These are phyloP conservation scores for Dipodomys ordii DNA, from an alignment of 2,113 vertebrate genomes.

Conservation along the genomic window DNA sequence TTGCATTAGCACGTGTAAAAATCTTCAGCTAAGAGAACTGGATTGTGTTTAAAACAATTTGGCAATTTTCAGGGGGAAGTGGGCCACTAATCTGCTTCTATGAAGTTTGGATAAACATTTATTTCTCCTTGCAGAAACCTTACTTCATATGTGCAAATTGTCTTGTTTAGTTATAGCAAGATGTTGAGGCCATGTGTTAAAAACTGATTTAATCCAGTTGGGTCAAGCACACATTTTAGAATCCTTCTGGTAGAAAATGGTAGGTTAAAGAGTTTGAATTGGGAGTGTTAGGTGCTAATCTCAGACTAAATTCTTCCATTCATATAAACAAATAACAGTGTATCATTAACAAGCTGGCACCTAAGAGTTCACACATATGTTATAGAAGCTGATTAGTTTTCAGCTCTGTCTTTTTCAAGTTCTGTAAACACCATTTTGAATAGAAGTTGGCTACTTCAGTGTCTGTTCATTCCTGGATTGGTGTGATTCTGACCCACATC, in stretches of 20 bases:
- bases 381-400: neutral
- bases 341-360: neutral
- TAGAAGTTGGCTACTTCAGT: neutral
- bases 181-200: conserved; percentile 16
- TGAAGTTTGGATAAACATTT: conserved; percentile 61
- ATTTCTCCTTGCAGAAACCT: conserved; percentile 50
- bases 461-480: neutral
- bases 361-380: neutral
- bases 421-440: neutral
- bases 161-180: conserved; percentile 34
- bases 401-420: conserved; percentile 11
- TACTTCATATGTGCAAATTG: conserved; percentile 31
- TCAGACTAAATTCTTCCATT: neutral
- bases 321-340: neutral
- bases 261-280: neutral
- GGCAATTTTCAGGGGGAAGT: conserved; percentile 31
- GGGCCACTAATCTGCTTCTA: conserved; percentile 54
- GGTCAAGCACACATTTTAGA: conserved; percentile 4
- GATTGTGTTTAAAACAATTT: conserved; percentile 60
- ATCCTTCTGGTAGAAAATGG: neutral
- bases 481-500: neutral
- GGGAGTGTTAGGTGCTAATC: neutral
- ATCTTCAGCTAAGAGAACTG: neutral
- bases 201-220: conserved; percentile 25
- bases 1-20: conserved; percentile 56